Evolutionary conservation across 2,797 vertebrate species (phyloP), one percentile per base, ranked within the genome.

Genomic region (Leontopithecus rosalia): DNA sequence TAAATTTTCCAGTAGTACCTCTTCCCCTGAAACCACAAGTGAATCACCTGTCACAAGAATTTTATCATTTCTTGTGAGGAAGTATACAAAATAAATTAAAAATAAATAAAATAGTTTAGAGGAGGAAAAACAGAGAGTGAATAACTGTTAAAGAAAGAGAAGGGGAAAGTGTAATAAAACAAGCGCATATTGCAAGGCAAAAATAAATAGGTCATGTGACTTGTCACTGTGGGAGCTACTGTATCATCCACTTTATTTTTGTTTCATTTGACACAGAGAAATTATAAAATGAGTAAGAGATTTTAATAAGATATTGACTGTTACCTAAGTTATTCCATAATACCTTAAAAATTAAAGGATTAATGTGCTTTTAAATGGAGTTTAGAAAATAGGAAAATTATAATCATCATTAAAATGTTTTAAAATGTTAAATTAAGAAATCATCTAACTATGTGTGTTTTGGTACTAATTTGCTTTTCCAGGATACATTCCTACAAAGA

Each of bases 331-430:
- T 94, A 86, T 90, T 73, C 90, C 70, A 2, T 67, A 70, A 33
- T 95, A 24, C 0, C 11, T 83, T 80, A 93, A 36, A 26, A 67
- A 94, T 75, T 80, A 95, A 97, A 95, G 72, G 14, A 85, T 84
- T 95, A 90, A 90, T 82, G 72, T 73, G 82, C 11, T 57, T 97
- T 95, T 77, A 70, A 88, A 24, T 3, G 81, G 1, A 82, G 92
- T 72, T 52, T 95, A 72, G 76, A 20, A 81, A 93, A 95, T 61
- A 67, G 10, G n/a, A 91, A 91, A 81, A 57, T 20, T 67, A 17
- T 96, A 89, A 91, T 82, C 67, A 14, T 50, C 95, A 97, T 96
- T 95, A 93, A 95, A 92, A 94, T 83, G 3, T 52, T 94, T 95
- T 24, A 93, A 93, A 88, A 90, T 93, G 43, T 93, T 96, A 93